Base-by-base conservation (phyloP, 2,113 vertebrate genomes). In the Bujurquina vittata region DNA sequence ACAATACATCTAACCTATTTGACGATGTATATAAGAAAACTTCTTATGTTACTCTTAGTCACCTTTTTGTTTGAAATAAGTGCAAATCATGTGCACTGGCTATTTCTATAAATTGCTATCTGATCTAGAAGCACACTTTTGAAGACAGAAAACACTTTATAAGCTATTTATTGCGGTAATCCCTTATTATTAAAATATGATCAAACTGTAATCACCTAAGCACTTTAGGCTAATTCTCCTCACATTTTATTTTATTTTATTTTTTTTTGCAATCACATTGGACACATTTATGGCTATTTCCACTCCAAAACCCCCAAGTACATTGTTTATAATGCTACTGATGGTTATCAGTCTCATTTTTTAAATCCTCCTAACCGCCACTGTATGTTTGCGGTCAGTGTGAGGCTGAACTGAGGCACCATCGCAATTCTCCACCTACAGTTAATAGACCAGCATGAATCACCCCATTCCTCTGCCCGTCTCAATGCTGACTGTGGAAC, bases 401-500 rank as follows among this genome's bases (percentile, higher is more conserved):
- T 59, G 49, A 65, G 79, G 49, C 58, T 84, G 63, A 80, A 56
- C 18, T 9, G 15, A 61, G 78, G 65, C 73, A 63, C 75, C 67
- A 26, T 78, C 61, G 59, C 80, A 75, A 65, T 84, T 84, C 82
- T 88, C 80, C 72, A 54, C 62, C 78, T 79, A 33, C 79, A 85
- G 74, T 80, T 85, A 88, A 91, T 85, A 88, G 86, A 89, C 67
- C 56, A 22, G 65, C 77, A 85, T 81, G 81, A 91, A 84, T 86
- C 87, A 92, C 91, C 82, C 89, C 81, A 85, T 91, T 90, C 69
- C 77, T 87, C 40, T 3, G 78, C 79, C 75, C 61, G 89, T 83
- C 78, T 81, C 77, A 49, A 61, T 52, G 74, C 78, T 89, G 72
- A 79, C 37, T 88, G 83, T 77, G 55, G 76, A 54, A 14, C 31